A percentile compares a stretch with the other conserved stretches of the same genome.
These are phyloP conservation scores for Lophochroa leadbeateri DNA, from an alignment of 2,113 vertebrate species.

Conservation along the genomic window DNA sequence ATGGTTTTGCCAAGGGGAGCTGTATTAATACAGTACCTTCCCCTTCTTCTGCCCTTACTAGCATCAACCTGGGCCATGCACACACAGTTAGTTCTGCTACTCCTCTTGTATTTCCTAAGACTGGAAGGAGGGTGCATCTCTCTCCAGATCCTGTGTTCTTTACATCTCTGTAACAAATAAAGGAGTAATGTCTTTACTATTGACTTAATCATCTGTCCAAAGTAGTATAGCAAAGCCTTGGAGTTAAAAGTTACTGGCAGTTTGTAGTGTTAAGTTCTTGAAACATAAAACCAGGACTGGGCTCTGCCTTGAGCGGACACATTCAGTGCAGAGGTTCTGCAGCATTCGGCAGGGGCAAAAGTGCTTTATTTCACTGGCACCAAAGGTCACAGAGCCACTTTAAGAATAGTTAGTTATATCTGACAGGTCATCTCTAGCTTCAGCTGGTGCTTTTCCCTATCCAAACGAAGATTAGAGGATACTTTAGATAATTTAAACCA, in stretches of 20 bases:
- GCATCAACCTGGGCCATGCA: neutral
- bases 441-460: neutral
- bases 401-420: neutral
- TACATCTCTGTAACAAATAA: rapidly evolving
- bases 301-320: neutral
- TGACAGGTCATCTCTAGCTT: neutral
- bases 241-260: neutral
- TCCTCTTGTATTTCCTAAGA: neutral
- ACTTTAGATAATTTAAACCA: neutral
- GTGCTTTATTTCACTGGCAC: neutral
- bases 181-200: neutral
- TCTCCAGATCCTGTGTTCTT: neutral
- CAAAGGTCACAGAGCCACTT: neutral
- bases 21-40: neutral
- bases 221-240: neutral
- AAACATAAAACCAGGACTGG: neutral
- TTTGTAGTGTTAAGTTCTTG: neutral
- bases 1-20: neutral
- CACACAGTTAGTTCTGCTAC: rapidly evolving
- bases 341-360: neutral
- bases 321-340: neutral
- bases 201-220: neutral
- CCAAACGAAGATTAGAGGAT: neutral
- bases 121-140: neutral
- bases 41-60: neutral